Evolutionary conservation across 2,888 invertebrate genomes (phyloP), one percentile per base, ranked within the genome.

Genomic region (Oligia fasciuncula): DNA sequence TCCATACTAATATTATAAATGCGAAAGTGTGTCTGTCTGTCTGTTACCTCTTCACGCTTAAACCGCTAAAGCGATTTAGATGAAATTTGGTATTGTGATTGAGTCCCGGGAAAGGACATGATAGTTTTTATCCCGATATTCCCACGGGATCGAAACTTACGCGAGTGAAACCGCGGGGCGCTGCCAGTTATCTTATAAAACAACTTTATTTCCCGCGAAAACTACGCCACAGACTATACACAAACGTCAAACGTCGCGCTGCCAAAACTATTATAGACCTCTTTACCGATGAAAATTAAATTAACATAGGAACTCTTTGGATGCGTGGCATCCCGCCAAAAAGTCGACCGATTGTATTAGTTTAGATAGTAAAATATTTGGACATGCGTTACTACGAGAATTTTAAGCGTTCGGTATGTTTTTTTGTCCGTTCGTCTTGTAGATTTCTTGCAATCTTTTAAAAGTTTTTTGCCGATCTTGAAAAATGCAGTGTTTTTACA

Each of bases 201-300:
- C 14, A 57, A 35, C 3, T 60, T 14, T 0, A 67, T 62, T 68
- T 63, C 66, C 54, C 78, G 70, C 77, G 17, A 82, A 49, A 83
- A 81, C 65, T 17, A 46, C 66, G 35, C 65, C 79, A 88, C 78
- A 87, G 79, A 83, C 78, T 81, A 78, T 6, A 43, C 73, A 70
- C 73, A 78, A 54, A 79, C 76, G 63, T 74, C 51, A 79, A 79
- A 80, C 79, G 77, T 80, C 85, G 80, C 83, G 11, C 68, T 81
- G 81, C 76, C 89, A 90, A 90, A 90, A 83, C 83, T 65, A 84
- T 89, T 85, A 40, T 5, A 85, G 67, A 84, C 73, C 86, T 87
- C 78, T 75, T 80, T 79, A 86, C 86, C 79, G 68, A 71, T 62
- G 77, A 81, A 83, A 84, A 88, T 88, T 83, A 74, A 85, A 87